Percentiles rank a stretch among this genome's conserved stretches.
These are phyloP conservation scores for Harmothoe impar DNA, from an alignment of 2,888 invertebrate species.

Conservation along the genomic window DNA sequence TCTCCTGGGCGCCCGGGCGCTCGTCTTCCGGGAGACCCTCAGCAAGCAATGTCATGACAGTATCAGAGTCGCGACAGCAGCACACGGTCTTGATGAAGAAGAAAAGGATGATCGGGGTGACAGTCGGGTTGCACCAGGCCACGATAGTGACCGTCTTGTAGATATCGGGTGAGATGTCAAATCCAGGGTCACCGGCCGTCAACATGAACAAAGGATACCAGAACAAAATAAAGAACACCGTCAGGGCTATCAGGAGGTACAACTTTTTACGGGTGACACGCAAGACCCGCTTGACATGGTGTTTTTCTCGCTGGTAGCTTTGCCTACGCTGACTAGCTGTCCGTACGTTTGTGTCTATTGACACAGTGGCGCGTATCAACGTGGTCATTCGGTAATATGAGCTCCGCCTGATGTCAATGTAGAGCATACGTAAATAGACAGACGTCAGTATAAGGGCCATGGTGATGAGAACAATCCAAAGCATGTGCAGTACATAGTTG, in stretches of 20 bases:
- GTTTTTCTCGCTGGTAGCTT: conserved; percentile 67
- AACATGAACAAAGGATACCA: conserved; percentile 96
- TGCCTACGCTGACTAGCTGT: conserved; percentile 62
- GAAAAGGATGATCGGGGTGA: conserved; percentile 80
- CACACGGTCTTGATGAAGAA: conserved; percentile 72
- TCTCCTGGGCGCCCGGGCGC: background rate
- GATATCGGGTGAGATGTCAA: conserved; percentile 74
- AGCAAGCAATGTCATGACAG: conserved; percentile 46
- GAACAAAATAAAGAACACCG: conserved; percentile 89
- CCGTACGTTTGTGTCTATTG: conserved; percentile 67
- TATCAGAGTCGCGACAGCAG: conserved; percentile 66
- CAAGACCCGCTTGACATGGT: conserved; percentile 68
- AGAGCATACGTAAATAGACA: conserved; percentile 91
- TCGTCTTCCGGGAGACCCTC: conserved; percentile 39
- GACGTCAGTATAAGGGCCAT: conserved; percentile 92
- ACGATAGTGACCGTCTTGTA: conserved; percentile 82
- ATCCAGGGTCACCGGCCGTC: conserved; percentile 86
- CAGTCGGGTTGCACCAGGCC: conserved; percentile 81
- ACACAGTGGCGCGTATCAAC: conserved; percentile 70
- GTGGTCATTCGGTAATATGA: conserved; percentile 71
- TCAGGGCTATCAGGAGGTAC: conserved; percentile 74
- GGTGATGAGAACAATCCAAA: conserved; percentile 94
- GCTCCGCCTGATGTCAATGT: conserved; percentile 85
- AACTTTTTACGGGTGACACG: conserved; percentile 68
- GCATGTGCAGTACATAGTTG: conserved; percentile 94